Evolutionary conservation across 2,113 vertebrate species (phyloP), one percentile per base, ranked within the genome.

Genomic region (Chionodraco myersi): DNA sequence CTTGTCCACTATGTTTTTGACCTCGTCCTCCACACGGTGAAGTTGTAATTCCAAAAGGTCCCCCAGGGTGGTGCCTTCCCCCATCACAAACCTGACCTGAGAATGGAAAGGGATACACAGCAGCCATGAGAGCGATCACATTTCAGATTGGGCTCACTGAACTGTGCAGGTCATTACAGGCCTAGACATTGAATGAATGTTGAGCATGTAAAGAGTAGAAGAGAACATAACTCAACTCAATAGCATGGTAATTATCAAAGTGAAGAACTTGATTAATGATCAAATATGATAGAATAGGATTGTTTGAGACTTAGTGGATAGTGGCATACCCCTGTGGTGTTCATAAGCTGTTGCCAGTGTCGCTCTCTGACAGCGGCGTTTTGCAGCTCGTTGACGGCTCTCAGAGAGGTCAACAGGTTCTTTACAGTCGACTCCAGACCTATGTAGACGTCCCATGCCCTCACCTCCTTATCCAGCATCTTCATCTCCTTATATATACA

Each of bases 1-100:
- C 91, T 96, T 94, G 90, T 95, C 93, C 78, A 95, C 90, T 52
- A 96, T 96, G 77, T 89, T 91, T 84, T 95, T 94, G 52, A 96
- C 92, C 89, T 96, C 95, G n/a, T 95, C 95, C 88, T 96, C 93
- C 11, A 96, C 91, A 47, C 91, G 93, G 49, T 94, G 92, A 64
- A 95, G 93, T 16, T 96, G 94, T 72, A 95, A 87, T 86, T 93
- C 91, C 72, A 95, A 85, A 16, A 96, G 88, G 67, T 93, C 92
- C 41, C 94, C 93, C 54, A 95, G 73, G 6, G 86, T 93, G 36
- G 93, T 93, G 84, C 86, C 54, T 67, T 92, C 84, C 10, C 94
- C 93, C 92, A 95, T 94, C 69, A 94, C 75, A 92, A 96, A 94
- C n/a, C 84, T 89, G 51, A 92, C 92, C 92, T 95, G 78, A 53